These are phyloP conservation scores for Microtus agrestis DNA, from an alignment of 2,797 vertebrate genomes.

Conservation along the genomic window DNA sequence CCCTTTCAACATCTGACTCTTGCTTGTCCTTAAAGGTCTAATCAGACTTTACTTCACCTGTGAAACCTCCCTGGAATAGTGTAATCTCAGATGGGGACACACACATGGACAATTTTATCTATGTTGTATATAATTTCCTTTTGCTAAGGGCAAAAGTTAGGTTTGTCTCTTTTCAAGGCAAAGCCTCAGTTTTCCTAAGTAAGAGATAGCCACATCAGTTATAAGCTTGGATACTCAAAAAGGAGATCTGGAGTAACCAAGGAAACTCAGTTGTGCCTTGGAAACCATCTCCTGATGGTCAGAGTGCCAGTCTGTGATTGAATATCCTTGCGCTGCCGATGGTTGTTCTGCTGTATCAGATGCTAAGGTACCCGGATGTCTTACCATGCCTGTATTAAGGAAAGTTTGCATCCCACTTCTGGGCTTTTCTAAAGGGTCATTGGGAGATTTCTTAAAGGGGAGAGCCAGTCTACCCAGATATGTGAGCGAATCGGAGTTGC, in stretches of 20 bases:
- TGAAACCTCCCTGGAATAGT: background rate
- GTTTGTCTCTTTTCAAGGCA: background rate
- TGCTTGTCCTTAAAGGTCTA: background rate
- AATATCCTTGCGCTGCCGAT: background rate
- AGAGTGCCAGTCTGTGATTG: background rate
- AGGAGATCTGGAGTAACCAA: background rate
- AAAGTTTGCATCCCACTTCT: background rate
- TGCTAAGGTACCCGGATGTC: background rate
- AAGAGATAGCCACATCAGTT: background rate
- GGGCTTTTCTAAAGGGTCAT: background rate
- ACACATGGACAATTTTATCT: accelerated
- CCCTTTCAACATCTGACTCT: background rate
- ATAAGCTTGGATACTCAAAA: background rate
- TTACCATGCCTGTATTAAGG: background rate
- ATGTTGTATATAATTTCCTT: background rate
- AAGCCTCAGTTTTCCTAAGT: background rate
- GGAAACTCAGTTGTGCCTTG: background rate
- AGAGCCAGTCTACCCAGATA: background rate
- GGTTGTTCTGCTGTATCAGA: background rate
- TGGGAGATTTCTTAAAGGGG: background rate
- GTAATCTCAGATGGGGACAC: background rate
- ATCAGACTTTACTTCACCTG: background rate
- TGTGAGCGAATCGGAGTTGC: background rate
- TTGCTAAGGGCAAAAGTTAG: background rate
- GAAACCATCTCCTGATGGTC: background rate